phyloP scores from a whole-genome alignment of 2,888 invertebrate genomes.

The Drosophila flavopinicola region DNA sequence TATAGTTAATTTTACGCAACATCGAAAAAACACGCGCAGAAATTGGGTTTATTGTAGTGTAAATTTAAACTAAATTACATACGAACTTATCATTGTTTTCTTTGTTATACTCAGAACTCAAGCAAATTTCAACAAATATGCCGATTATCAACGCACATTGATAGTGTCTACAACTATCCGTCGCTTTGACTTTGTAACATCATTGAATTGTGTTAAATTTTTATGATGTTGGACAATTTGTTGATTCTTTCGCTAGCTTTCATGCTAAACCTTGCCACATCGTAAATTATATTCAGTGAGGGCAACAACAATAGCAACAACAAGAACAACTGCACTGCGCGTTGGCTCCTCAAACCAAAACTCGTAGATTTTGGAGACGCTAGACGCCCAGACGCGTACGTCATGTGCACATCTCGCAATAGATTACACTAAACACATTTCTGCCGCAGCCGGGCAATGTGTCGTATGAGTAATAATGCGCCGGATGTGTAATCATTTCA shows the following conservation, averaged over 20 bases:
- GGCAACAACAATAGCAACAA: conserved; percentile 5
- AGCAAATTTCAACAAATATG: neutral
- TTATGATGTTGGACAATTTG: conserved; percentile 38
- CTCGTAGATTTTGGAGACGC: conserved; percentile 71
- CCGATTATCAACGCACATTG: neutral
- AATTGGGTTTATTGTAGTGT: too few species aligned
- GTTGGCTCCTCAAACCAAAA: conserved; percentile 68
- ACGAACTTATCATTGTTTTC: neutral
- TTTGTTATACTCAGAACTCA: neutral
- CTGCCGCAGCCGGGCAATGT: conserved; percentile 63
- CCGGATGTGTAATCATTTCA: conserved; percentile 78
- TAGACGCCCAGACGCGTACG: neutral
- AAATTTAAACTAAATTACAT: too few species aligned
- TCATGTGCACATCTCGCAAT: conserved; percentile 28
- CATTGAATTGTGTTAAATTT: conserved; percentile 32
- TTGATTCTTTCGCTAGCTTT: conserved; percentile 33
- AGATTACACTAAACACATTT: conserved; percentile 75
- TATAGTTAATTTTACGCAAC: too few species aligned
- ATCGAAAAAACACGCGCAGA: too few species aligned
- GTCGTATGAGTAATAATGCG: conserved; percentile 77
- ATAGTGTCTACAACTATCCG: neutral
- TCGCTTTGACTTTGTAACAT: neutral
- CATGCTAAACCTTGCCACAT: conserved; percentile 65
- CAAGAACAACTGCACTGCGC: conserved; percentile 42
- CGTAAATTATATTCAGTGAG: conserved; percentile 67